Evolutionary conservation across 2,113 vertebrate genomes (phyloP).

Genomic region (Setophaga petechia): DNA sequence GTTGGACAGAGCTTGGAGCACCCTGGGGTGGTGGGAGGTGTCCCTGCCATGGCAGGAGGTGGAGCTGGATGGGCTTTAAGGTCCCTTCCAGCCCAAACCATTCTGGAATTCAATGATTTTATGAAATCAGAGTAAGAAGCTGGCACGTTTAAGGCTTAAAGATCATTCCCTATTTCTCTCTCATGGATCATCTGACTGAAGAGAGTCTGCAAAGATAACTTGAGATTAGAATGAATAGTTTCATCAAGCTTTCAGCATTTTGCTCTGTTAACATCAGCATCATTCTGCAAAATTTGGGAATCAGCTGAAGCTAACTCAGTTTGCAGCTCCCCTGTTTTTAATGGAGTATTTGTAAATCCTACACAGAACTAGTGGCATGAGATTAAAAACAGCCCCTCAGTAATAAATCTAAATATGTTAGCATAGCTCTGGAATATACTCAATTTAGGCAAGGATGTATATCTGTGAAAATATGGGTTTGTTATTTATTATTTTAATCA

Average conservation of each 20-base stretch:
- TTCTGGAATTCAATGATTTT: background rate
- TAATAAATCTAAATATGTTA: background rate
- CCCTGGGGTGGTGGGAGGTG: rapidly evolving
- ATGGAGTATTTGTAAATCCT: background rate
- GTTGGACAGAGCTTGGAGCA: background rate
- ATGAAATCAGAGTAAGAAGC: background rate
- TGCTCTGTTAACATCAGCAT: background rate
- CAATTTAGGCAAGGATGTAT: background rate
- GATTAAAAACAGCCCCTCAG: background rate
- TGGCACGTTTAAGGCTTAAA: background rate
- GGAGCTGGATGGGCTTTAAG: background rate
- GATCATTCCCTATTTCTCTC: background rate
- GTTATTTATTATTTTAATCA: conserved; percentile 8
- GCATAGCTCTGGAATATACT: background rate
- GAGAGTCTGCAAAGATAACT: background rate
- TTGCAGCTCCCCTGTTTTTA: background rate
- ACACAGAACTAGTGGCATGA: background rate
- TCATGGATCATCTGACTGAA: background rate
- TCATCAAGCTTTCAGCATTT: background rate
- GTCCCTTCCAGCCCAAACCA: background rate
- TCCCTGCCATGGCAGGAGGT: background rate
- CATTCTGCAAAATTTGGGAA: background rate
- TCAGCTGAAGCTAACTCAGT: background rate
- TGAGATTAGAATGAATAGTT: background rate
- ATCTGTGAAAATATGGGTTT: background rate